Evolutionary conservation across 2,113 vertebrate genomes (phyloP).

Genomic region (Formicarius rufipectus): DNA sequence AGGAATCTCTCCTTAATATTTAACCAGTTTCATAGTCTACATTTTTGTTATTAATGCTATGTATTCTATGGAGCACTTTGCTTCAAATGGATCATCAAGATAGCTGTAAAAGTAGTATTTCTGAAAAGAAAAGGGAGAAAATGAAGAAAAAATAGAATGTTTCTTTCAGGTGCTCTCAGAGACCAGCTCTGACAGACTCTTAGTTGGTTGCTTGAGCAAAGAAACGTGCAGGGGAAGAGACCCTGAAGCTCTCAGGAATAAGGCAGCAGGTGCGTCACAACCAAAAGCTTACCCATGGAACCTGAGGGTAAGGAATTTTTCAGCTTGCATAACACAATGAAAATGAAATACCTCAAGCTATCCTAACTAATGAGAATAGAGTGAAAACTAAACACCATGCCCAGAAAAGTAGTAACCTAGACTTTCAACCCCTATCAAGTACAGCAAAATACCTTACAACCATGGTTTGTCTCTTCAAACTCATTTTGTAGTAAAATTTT

Average conservation of each 20-base stretch:
- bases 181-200: neutral
- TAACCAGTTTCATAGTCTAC: neutral
- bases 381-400: neutral
- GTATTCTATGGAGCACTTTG: neutral
- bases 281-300: neutral
- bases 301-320: neutral
- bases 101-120: neutral
- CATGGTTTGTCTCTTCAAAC: neutral
- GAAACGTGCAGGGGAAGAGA: neutral
- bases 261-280: neutral
- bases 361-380: neutral
- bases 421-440: neutral
- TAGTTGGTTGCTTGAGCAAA: neutral
- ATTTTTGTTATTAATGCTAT: neutral
- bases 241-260: neutral
- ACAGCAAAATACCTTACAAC: neutral
- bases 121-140: neutral
- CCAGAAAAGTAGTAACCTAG: neutral
- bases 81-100: neutral
- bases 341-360: neutral
- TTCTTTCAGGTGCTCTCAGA: neutral
- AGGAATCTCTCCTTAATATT: neutral
- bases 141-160: neutral
- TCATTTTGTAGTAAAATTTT: neutral
- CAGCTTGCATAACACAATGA: neutral